Conservation (phyloP, 2,797 vertebrate species). For the Lates japonicus region DNA sequence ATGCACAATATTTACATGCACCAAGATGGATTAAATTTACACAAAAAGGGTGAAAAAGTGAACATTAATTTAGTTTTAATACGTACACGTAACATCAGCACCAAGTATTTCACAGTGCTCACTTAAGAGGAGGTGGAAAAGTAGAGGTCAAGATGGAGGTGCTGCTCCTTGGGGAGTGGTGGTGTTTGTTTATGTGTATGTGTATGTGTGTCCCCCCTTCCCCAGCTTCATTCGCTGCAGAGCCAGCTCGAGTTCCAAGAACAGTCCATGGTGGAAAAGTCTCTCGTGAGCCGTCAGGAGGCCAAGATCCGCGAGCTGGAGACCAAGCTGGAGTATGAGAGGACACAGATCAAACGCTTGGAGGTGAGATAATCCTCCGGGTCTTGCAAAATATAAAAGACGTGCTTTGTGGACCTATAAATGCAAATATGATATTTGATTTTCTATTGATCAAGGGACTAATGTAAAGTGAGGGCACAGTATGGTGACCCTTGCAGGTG, state of each 20-base stretch:
- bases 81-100: constrained; percentile 8
- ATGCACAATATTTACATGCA: constrained; percentile 61
- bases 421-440: constrained; percentile 24
- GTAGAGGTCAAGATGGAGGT: constrained; percentile 37
- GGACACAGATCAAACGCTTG: constrained; percentile 95
- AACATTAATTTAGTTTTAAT: constrained; percentile 58
- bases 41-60: constrained; percentile 31
- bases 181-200: constrained; percentile 28
- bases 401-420: constrained; percentile 3
- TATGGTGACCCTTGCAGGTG: background rate
- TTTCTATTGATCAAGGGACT: constrained; percentile 15
- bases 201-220: constrained; percentile 40
- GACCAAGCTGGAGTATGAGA: constrained; percentile 97
- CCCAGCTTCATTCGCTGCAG: constrained; percentile 94
- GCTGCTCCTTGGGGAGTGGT: constrained; percentile 14
- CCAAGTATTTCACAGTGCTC: constrained; percentile 13
- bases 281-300: constrained; percentile 96
- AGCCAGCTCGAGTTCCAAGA: constrained; percentile 97
- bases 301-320: constrained; percentile 98
- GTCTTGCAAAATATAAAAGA: constrained; percentile 20
- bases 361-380: constrained; percentile 87
- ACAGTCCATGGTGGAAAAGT: constrained; percentile 99
- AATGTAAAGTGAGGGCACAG: background rate
- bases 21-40: constrained; percentile 41
- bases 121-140: constrained; percentile 22